These are phyloP conservation scores for Macrophya annulata DNA, from an alignment of 2,888 invertebrate species.

Conservation along the genomic window DNA sequence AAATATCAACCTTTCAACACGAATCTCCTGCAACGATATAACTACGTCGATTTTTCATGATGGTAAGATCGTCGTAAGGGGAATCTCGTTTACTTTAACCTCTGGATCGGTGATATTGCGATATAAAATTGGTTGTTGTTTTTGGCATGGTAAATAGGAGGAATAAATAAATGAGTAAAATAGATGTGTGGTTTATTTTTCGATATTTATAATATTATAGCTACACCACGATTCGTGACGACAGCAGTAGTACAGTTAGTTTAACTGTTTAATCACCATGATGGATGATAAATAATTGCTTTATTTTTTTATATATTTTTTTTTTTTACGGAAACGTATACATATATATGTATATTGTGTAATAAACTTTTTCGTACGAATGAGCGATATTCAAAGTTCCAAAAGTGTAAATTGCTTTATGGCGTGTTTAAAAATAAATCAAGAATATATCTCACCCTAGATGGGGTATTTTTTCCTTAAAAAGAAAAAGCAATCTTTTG, in stretches of 20 bases:
- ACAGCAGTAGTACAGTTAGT: background rate
- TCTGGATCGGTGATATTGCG: background rate
- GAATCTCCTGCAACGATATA: background rate
- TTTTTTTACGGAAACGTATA: background rate
- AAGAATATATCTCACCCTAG: conserved; percentile 8
- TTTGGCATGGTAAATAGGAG: background rate
- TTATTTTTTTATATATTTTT: background rate
- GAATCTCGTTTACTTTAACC: conserved; percentile 24
- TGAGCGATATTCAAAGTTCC: conserved; percentile 28
- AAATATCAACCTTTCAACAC: background rate
- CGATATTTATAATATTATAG: background rate
- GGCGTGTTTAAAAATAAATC: conserved; percentile 31
- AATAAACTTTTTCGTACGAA: background rate
- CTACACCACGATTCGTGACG: background rate
- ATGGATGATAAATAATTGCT: background rate
- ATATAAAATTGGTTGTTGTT: background rate
- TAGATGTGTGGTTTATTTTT: background rate
- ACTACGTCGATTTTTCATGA: background rate
- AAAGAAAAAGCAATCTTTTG: background rate
- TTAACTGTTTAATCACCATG: conserved; percentile 8
- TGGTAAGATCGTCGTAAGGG: background rate
- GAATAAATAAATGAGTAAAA: conserved; percentile 1
- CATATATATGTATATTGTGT: background rate
- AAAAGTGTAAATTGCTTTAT: conserved; percentile 32
- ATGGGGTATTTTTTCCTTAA: background rate